Conservation (phyloP, 1,140 invertebrate genomes). For the Phymastichus coffea region DNA sequence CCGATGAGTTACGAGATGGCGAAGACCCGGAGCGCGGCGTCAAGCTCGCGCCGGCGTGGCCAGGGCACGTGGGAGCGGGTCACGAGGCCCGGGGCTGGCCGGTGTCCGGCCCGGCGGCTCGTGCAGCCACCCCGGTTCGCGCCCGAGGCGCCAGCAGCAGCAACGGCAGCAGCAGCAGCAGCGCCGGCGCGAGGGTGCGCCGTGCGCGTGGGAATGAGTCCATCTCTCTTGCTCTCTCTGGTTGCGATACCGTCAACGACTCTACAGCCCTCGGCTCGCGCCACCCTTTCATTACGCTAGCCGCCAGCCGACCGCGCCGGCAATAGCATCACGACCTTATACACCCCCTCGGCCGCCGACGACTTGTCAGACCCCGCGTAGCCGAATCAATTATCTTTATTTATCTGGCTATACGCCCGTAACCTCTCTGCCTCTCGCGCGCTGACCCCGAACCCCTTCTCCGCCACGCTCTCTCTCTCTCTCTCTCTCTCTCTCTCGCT, state of each 20-base stretch:
- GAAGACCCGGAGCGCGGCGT: neutral
- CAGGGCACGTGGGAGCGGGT: constrained; percentile 15
- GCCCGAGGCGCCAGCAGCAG: no score
- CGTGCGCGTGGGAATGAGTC: neutral
- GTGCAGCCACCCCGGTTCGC: no score
- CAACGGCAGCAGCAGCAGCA: no score
- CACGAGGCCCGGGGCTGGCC: constrained; percentile 31
- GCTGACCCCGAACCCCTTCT: no score
- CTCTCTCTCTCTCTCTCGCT: no score
- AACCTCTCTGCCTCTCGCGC: no score
- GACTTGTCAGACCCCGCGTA: constrained; percentile 5
- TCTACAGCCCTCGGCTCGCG: neutral
- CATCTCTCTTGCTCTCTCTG: constrained; percentile 10
- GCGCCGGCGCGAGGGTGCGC: constrained; percentile 36
- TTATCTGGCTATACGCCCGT: constrained; percentile 12
- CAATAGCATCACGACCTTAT: neutral
- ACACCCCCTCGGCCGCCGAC: neutral
- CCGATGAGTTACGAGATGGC: constrained; percentile 27
- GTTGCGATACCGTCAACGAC: neutral
- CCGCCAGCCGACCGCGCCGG: neutral
- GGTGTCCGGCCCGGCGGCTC: constrained; percentile 50
- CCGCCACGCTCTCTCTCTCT: no score
- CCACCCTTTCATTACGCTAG: constrained; percentile 27
- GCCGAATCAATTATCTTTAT: constrained; percentile 29
- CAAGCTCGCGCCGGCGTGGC: neutral